A percentile compares a stretch with the other conserved stretches of the same genome.
Evolutionary conservation across 2,888 invertebrate species (phyloP).

Genomic region (Pedicia rivosa): DNA sequence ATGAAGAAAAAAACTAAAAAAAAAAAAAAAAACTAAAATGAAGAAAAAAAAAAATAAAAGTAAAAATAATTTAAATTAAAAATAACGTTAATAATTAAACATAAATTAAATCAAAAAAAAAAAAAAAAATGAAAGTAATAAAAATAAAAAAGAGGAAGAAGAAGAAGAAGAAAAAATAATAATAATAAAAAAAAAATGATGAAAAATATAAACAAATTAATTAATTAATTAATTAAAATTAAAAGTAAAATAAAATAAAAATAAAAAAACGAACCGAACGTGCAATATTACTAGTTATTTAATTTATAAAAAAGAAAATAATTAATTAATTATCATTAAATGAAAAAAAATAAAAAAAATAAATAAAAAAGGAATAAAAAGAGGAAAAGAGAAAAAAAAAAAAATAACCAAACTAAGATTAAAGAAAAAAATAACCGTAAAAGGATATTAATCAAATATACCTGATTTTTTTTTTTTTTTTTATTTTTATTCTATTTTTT

Average conservation of each 20-base stretch:
- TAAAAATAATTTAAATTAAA: conserved; percentile 9
- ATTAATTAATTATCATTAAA: conserved; percentile 3
- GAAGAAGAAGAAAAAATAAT: conserved; percentile 4
- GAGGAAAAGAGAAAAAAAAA: conserved; percentile 1
- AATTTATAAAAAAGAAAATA: conserved; percentile 12
- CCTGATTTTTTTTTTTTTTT: conserved; percentile 7
- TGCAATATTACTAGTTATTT: conserved; percentile 33
- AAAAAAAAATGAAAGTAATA: no score
- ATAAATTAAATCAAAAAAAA: neutral
- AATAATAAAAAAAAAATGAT: neutral
- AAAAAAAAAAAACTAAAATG: conserved; percentile 5
- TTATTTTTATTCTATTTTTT: conserved; percentile 1
- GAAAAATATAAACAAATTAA: conserved; percentile 10
- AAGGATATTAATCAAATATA: conserved; percentile 5
- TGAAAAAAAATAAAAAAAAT: neutral
- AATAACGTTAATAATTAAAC: neutral
- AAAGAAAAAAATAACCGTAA: conserved; percentile 2
- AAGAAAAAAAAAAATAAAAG: conserved; percentile 3
- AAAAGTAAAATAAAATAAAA: conserved; percentile 6
- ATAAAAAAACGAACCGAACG: conserved; percentile 24
- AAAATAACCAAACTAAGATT: conserved; percentile 5
- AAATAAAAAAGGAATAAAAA: neutral
- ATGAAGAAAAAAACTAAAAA: conserved; percentile 7
- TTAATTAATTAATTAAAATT: conserved; percentile 1
- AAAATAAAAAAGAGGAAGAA: neutral